These are phyloP conservation scores for Hedychridium roseum DNA, from an alignment of 2,888 invertebrate species.

Conservation along the genomic window DNA sequence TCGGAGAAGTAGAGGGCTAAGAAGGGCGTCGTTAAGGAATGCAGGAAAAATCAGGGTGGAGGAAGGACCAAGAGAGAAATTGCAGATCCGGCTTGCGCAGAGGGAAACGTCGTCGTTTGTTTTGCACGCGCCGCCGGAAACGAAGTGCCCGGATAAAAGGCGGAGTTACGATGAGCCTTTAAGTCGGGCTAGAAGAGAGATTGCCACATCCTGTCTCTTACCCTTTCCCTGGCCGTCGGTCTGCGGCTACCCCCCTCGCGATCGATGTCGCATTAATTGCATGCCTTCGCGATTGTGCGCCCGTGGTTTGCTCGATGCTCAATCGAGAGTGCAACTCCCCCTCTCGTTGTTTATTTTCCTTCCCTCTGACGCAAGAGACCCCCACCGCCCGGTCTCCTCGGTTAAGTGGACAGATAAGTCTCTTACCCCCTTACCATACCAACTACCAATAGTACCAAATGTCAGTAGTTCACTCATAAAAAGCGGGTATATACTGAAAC, in stretches of 20 bases:
- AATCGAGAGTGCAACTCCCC: neutral
- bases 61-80: constrained; percentile 2
- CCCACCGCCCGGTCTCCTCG: neutral
- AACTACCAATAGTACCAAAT: too few relatives aligned
- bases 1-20: too few relatives aligned
- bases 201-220: constrained; percentile 13
- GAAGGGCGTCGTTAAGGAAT: constrained; percentile 10
- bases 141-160: constrained; percentile 50
- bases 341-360: neutral
- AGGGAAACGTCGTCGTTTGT: constrained; percentile 33
- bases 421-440: too few relatives aligned
- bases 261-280: constrained; percentile 55
- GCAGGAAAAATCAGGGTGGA: constrained; percentile 2
- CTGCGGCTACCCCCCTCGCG: constrained; percentile 20
- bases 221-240: neutral
- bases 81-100: constrained; percentile 19
- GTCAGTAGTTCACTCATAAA: too few relatives aligned
- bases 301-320: constrained; percentile 22
- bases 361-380: neutral
- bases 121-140: constrained; percentile 46
- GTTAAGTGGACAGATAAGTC: too few relatives aligned
- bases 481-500: too few relatives aligned
- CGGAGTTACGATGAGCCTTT: constrained; percentile 41
- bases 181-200: constrained; percentile 28
- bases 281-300: constrained; percentile 41